Evolutionary conservation across 1,140 invertebrate genomes (phyloP).

Genomic region (Drosophila suzukii): DNA sequence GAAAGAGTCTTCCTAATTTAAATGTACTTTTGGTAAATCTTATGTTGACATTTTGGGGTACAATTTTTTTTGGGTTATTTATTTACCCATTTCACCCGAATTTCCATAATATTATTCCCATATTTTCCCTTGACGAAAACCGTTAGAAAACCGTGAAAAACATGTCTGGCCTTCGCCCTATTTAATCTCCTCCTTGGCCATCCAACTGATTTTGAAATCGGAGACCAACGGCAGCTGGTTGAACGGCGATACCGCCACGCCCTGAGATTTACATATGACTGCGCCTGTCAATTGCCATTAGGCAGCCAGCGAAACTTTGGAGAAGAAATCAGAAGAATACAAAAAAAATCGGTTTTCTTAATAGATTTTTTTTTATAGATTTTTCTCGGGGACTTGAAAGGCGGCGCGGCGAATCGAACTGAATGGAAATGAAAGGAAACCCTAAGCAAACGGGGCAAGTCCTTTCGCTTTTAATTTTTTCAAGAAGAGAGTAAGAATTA

Average conservation of each 20-base stretch:
- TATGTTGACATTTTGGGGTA: not conserved
- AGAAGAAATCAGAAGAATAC: slow-evolving; percentile 28
- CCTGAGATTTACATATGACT: slow-evolving; percentile 74
- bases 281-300: slow-evolving; percentile 76
- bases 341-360: slow-evolving; percentile 49
- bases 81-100: not conserved
- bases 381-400: slow-evolving; percentile 44
- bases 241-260: slow-evolving; percentile 31
- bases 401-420: slow-evolving; percentile 36
- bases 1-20: not conserved
- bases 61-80: slow-evolving; percentile 6
- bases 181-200: slow-evolving; percentile 24
- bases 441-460: slow-evolving; percentile 72
- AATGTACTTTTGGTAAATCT: not conserved
- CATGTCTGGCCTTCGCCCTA: slow-evolving; percentile 23
- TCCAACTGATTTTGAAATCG: slow-evolving; percentile 37
- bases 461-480: slow-evolving; percentile 24
- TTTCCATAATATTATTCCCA: slow-evolving; percentile 30
- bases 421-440: slow-evolving; percentile 54
- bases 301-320: slow-evolving; percentile 38
- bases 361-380: slow-evolving; percentile 55
- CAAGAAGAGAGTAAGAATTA: slow-evolving; percentile 70
- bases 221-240: slow-evolving; percentile 43
- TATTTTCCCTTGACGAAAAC: slow-evolving; percentile 19
- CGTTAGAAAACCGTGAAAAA: slow-evolving; percentile 34